Base-by-base conservation (phyloP, 2,797 vertebrate species). In the Thaleichthys pacificus region DNA sequence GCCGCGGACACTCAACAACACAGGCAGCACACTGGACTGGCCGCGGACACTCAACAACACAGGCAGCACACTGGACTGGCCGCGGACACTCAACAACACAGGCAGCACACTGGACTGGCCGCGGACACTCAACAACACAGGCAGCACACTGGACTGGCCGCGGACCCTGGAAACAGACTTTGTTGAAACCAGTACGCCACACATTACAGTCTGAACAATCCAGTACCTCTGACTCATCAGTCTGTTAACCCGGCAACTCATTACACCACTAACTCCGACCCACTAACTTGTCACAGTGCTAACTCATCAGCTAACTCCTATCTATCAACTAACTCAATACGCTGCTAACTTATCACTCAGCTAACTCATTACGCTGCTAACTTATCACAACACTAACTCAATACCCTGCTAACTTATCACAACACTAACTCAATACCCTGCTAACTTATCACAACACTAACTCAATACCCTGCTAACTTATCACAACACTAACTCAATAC, bases 1-100 rank as follows among this genome's bases (percentile, higher is more conserved):
- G 71, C 70, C 38, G 47, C 61, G 75, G 77, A 77, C 82, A n/a
- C n/a, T n/a, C n/a, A n/a, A n/a, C n/a, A n/a, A 3, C 68, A 73
- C 67, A 9, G 54, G 61, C 30, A 62, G 1, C 21, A 51, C 38
- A 73, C 72, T 74, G 70, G 68, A 42, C 69, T 61, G 76, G 71
- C 70, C 38, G 47, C 61, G 75, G 77, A 77, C 82, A n/a, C n/a
- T n/a, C n/a, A n/a, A n/a, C n/a, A n/a, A 3, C 68, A 73, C 67
- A 9, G 54, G 61, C 30, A 62, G 1, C 21, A 51, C 38, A 73
- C 72, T 74, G 70, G 68, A 42, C 69, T 61, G 76, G 71, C 70
- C 38, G 47, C 61, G 75, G 77, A 77, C 82, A n/a, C n/a, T n/a
- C n/a, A n/a, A n/a, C n/a, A n/a, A 3, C 68, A 73, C 67, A 9